Evolutionary conservation across 2,113 vertebrate genomes (phyloP), one percentile per base, ranked within the genome.

Genomic region (Carassius gibelio): DNA sequence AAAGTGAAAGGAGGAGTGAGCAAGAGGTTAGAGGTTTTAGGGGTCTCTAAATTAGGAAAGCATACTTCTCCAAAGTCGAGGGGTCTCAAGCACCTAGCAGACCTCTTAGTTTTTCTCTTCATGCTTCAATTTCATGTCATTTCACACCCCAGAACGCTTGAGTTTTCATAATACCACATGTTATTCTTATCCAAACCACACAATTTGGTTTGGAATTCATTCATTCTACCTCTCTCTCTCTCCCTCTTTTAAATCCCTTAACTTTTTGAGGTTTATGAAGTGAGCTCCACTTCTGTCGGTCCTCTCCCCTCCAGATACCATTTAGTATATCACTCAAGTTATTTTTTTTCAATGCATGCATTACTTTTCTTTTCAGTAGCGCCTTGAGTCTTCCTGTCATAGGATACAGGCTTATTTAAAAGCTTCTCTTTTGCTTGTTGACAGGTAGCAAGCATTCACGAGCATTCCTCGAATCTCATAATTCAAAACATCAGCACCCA

Each of bases 1-100:
- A 82, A 13, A 75, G 50, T 59, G 34, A 84, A 66, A 84, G 42
- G 42, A 42, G 8, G 42, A 45, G 42, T 2, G 8, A 45, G 15
- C 48, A n/a, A 45, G 19, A 61, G 83, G 42, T 38, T 89, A 92
- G 92, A 94, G 92, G 91, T 92, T 90, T 88, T 89, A 84, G 84
- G 88, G 90, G 50, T 52, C 13, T 52, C 50, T 52, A 52, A 52
- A 13, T 52, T 52, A 4, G 42, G 42, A 5, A 69, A 50, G 4
- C n/a, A 74, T 74, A 48, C 21, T 48, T 71, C 8, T 42, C 34
- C 34, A 85, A 84, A 23, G 14, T 14, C 69, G 52, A 3, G 15
- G 9, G 68, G 1, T 71, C 34, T 4, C 17, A 8, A 26, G 34
- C 57, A 36, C 21, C 79, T 19, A 30, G 14, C 55, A 38, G 42